phyloP scores from a whole-genome alignment of 2,797 vertebrate genomes.

The Acanthurus lineatus region DNA sequence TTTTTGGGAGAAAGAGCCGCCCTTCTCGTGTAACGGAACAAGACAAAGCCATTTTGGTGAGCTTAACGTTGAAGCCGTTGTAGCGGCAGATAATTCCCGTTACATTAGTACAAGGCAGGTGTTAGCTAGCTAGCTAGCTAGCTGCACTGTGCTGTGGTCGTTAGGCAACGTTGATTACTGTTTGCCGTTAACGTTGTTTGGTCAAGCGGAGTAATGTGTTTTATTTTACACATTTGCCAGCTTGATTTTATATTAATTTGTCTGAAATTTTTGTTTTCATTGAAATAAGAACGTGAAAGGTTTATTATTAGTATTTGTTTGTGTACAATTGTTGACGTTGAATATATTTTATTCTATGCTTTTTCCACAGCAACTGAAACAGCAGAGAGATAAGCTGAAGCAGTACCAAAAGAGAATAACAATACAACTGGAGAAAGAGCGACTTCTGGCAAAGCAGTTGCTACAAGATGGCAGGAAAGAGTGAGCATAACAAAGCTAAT shows the following conservation, averaged over 20 bases:
- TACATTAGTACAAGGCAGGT: not conserved
- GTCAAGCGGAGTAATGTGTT: not conserved
- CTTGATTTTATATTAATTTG: not conserved
- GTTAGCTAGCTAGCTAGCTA: not conserved
- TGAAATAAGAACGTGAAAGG: not conserved
- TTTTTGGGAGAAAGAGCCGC: constrained; percentile 91
- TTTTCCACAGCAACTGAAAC: constrained; percentile 91
- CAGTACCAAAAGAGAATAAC: constrained; percentile 91
- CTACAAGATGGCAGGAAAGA: constrained; percentile 91
- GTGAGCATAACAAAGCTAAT: constrained; percentile 80
- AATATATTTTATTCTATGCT: not conserved
- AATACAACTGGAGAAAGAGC: constrained; percentile 89
- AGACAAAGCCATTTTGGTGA: constrained; percentile 92
- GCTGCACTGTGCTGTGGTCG: not conserved
- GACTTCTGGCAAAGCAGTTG: constrained; percentile 89
- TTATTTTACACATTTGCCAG: not conserved
- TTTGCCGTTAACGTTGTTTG: not conserved
- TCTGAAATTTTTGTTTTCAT: not conserved
- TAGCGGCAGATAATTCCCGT: constrained; percentile 51
- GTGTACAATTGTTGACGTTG: too few relatives aligned
- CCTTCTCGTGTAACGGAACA: constrained; percentile 93
- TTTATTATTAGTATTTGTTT: not conserved
- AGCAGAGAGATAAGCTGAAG: constrained; percentile 93
- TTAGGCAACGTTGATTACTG: not conserved
- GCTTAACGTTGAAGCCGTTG: constrained; percentile 46